Evolutionary conservation across 2,113 vertebrate genomes (phyloP), one percentile per base, ranked within the genome.

Genomic region (Semicossyphus pulcher): DNA sequence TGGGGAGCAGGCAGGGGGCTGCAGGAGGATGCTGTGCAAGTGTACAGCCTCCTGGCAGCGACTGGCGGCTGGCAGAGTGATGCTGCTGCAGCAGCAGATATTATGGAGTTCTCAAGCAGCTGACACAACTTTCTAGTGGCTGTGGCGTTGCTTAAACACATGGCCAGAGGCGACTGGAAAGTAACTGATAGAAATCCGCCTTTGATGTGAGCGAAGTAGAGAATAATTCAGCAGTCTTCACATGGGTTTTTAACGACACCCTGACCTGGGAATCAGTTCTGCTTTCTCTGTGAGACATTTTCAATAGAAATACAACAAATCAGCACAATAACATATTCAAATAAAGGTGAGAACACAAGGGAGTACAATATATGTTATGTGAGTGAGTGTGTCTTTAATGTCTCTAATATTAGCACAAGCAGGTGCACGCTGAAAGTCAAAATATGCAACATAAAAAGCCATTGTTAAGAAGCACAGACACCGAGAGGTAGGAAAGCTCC

Each of bases 171-270:
- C 63, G 28, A 87, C 26, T 41, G 32, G 37, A 12, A 28, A 83
- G 69, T 23, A 69, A 79, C 51, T 59, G 86, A 76, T 84, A 63
- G 76, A 81, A 83, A 67, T 78, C 45, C 31, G 67, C 64, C 81
- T 92, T 90, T 88, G 85, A 92, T 85, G 88, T 78, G 45, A 49
- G 42, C 16, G 18, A 68, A 71, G 52, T 59, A 51, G 80, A 68
- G 75, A 89, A 85, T 81, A 76, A 81, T 82, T 82, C 62, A 76
- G 52, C 62, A 64, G 66, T 56, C 37, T 49, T 81, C 80, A 82
- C 72, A 78, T 79, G 68, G 28, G 20, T 72, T 80, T 81, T 78
- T 65, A 69, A 70, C 59, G 21, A 12, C 69, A 60, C 66, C 15
- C 4, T 36, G 59, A 68, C 59, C 54, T 11, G 54, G 37, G 67